Percentiles rank a stretch among this genome's conserved stretches.
These are phyloP conservation scores for Odocoileus hemionus DNA, from an alignment of 2,113 vertebrate genomes.

Conservation along the genomic window DNA sequence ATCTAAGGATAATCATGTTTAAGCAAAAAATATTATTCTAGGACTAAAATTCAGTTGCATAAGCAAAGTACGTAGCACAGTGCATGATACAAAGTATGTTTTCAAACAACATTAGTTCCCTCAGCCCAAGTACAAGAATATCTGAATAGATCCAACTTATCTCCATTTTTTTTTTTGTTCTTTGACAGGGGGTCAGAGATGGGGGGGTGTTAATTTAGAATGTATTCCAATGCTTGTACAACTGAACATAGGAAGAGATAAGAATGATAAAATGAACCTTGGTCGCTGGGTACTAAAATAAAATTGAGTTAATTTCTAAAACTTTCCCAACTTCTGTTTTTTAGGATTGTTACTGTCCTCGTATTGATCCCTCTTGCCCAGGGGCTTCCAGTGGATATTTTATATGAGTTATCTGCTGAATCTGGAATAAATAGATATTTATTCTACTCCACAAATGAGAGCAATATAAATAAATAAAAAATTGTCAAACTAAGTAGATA, in stretches of 20 bases:
- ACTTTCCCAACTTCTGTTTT: background rate
- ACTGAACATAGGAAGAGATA: background rate
- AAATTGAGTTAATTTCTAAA: background rate
- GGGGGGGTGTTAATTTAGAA: background rate
- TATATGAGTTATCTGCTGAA: background rate
- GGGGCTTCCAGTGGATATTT: background rate
- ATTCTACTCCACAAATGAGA: background rate
- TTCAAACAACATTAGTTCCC: background rate
- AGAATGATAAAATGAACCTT: background rate
- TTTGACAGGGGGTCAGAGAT: rapidly evolving
- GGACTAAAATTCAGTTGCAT: background rate
- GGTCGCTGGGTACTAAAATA: background rate
- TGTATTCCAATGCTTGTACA: background rate
- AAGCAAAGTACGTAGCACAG: background rate
- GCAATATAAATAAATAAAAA: background rate
- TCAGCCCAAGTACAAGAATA: background rate
- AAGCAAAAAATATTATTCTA: background rate
- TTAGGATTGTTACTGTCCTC: background rate
- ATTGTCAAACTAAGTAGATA: background rate
- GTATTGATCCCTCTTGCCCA: background rate
- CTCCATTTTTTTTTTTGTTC: background rate
- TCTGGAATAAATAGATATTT: background rate
- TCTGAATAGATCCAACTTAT: background rate
- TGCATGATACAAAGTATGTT: background rate
- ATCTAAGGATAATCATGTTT: background rate